Percentiles rank a stretch among this genome's conserved stretches.
phyloP scores from a whole-genome alignment of 64 coral and sea anemone species.

The Anthopleura sola region DNA sequence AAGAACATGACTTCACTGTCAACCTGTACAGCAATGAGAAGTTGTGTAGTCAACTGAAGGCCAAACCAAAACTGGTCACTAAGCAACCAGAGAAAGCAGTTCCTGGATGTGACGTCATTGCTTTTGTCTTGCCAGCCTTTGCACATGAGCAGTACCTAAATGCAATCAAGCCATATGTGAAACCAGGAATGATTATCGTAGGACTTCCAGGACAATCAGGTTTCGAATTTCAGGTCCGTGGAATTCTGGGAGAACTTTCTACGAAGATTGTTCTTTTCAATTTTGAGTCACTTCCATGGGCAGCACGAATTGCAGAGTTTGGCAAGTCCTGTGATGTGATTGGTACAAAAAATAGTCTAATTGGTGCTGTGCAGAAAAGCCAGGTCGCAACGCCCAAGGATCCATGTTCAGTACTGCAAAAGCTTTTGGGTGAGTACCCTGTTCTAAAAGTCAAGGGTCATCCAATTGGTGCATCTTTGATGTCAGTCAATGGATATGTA shows the following conservation, averaged over 20 bases:
- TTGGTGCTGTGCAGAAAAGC: conserved; percentile 27
- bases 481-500: conserved; percentile 31
- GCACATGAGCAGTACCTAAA: conserved; percentile 60
- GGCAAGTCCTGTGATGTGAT: conserved; percentile 35
- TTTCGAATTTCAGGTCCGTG: conserved; percentile 58
- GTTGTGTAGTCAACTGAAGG: background rate
- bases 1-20: conserved; percentile 4
- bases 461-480: conserved; percentile 15
- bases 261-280: conserved; percentile 28
- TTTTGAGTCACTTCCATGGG: conserved; percentile 78
- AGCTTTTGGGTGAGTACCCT: conserved; percentile 24
- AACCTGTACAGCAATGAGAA: background rate
- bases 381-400: background rate
- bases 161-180: conserved; percentile 33
- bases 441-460: conserved; percentile 30
- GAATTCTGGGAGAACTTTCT: conserved; percentile 35
- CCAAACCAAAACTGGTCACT: conserved; percentile 55
- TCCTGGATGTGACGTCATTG: conserved; percentile 57
- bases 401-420: conserved; percentile 10
- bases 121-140: conserved; percentile 46
- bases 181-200: conserved; percentile 59
- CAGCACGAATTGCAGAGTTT: conserved; percentile 43
- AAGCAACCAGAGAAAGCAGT: conserved; percentile 55
- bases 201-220: conserved; percentile 58
- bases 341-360: conserved; percentile 21